Base-by-base conservation (phyloP, 2,113 vertebrate species). In the Syrmaticus mikado region DNA sequence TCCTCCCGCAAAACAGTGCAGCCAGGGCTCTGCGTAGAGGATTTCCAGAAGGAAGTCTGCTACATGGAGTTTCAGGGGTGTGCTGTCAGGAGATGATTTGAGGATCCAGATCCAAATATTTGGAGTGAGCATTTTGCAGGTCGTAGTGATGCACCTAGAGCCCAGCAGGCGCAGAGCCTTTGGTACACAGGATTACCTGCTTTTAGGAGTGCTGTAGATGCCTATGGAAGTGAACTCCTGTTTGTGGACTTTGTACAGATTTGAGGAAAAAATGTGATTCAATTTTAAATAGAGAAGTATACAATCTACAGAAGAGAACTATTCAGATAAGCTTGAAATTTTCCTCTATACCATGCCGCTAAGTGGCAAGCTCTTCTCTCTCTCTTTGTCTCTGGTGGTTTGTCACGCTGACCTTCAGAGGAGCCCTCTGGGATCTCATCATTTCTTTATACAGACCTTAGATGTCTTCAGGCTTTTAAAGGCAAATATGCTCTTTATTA, bases 401-500 rank as follows among this genome's bases (percentile, higher is more conserved):
- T 94, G 94, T 92, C 82, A 78, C 0, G 6, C n/a, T 94, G 91
- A 92, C 87, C 85, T 96, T 92, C 95, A 82, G 78, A 96, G 71
- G 34, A 90, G 28, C 89, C 92, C 89, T 93, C 76, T 90, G 93
- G 84, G 84, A 87, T 77, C 65, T 84, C 86, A 79, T 48, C 72
- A 62, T 94, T 91, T 86, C 55, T 87, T 61, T 82, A 57, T 50
- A 11, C 16, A 86, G 86, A 83, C 73, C 66, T 53, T 55, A 61
- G 64, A 87, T 55, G 65, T 94, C 85, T 87, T 87, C 34, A 83
- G 87, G 87, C 79, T 78, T 87, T 78, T 83, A 83, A 82, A 78
- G 55, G 61, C 57, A 85, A 74, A 81, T 52, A 46, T 4, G 24
- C 18, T 79, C 45, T 2, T 1, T 86, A 14, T 48, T 92, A 40